Conservation (phyloP, 2,113 vertebrate species). For the Sander lucioperca region DNA sequence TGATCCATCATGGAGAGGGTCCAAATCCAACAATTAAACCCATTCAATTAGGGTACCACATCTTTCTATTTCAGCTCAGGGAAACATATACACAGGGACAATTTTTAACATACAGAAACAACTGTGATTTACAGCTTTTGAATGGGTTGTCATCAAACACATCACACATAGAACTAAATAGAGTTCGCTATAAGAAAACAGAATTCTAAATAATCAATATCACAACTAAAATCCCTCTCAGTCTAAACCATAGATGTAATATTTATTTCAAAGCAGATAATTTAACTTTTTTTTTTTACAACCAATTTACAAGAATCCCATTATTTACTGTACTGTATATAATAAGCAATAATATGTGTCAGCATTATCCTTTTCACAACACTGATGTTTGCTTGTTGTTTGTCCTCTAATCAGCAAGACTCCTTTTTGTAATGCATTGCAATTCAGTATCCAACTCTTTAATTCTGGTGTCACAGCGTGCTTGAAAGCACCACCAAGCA, state of each 20-base stretch:
- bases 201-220: background rate
- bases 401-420: background rate
- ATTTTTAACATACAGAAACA: background rate
- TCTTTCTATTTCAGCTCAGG: background rate
- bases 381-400: background rate
- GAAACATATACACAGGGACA: background rate
- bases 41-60: background rate
- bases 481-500: constrained; percentile 1
- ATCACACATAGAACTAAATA: background rate
- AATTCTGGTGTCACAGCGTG: background rate
- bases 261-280: background rate
- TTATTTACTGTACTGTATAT: background rate
- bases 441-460: background rate
- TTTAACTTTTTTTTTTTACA: too few relatives aligned
- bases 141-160: background rate
- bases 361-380: background rate
- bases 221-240: background rate
- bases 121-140: background rate
- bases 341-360: background rate
- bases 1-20: background rate
- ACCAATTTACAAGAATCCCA: background rate
- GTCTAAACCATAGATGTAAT: background rate
- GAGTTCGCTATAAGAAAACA: background rate
- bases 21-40: background rate
- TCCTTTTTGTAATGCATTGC: background rate